Base-by-base conservation (phyloP, 2,797 vertebrate species). In the Podargus strigoides region DNA sequence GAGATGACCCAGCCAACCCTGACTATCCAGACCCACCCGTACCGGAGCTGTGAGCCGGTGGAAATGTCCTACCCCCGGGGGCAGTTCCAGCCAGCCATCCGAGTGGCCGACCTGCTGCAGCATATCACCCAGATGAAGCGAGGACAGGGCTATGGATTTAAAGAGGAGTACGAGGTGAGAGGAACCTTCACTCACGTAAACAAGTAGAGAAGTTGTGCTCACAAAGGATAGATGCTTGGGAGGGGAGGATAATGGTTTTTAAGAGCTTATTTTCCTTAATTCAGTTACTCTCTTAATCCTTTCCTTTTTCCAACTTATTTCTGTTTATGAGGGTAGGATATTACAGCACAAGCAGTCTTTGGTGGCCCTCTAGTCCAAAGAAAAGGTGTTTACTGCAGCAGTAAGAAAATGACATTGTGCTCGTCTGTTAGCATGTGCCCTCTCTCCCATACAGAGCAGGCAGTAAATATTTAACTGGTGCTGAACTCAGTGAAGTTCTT, bases 61-160 rank as follows among this genome's bases (percentile, higher is more conserved):
- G 99, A 99, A 97, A 98, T 99, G 98, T 99, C 99, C 97, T 99
- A 99, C 95, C 98, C 99, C 75, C 97, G 99, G 3, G 99, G 99
- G 8, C 99, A 99, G 98, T 98, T 99, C 93, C 99, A 99, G 96
- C 99, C 99, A 0, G 99, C 99, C 78, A 99, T 99, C 91, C 98
- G 99, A 11, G 99, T 99, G 36, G 99, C 99, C 0, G 99, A 99
- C 96, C 98, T 99, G 79, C 98, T 99, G 36, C 99, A 99, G 84
- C 99, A 99, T 98, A 99, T 99, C 98, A 99, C 99, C 34, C 99
- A 99, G 98, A 99, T 99, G 99, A 99, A 99, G 96, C 98, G 99
- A 95, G 99, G 99, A 56, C 99, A 99, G 96, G 99, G 99, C 76
- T 99, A 99, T 1, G 99, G 99, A 7, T 99, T 99, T 97, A 99